Percentiles rank a stretch among this genome's conserved stretches.
Evolutionary conservation across 2,113 vertebrate species (phyloP).

Genomic region (Phaetusa simplex): DNA sequence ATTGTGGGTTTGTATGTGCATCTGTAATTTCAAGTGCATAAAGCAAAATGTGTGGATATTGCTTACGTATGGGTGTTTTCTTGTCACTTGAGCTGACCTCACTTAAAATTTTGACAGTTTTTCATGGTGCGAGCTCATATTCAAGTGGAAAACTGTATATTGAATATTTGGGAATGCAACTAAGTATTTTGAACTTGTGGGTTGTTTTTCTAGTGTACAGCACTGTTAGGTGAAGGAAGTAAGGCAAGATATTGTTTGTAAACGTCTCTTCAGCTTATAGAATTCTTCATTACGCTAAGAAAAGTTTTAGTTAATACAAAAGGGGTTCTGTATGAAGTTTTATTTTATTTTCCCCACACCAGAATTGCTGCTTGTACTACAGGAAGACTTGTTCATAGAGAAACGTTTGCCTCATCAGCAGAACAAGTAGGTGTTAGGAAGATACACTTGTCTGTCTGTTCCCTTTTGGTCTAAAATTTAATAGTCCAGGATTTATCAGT

Average conservation of each 20-base stretch:
- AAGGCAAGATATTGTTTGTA: not conserved
- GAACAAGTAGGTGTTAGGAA: not conserved
- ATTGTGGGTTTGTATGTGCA: not conserved
- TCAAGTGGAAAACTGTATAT: not conserved
- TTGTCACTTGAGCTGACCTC: not conserved
- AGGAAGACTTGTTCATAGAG: not conserved
- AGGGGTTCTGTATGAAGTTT: not conserved
- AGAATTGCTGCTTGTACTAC: not conserved
- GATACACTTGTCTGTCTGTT: not conserved
- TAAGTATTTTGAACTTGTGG: not conserved
- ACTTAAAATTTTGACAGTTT: not conserved
- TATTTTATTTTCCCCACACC: not conserved
- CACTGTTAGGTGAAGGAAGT: not conserved
- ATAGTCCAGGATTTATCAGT: not conserved
- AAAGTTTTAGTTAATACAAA: not conserved
- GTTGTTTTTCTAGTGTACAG: not conserved
- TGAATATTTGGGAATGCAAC: not conserved
- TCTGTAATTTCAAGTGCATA: conserved; percentile 31
- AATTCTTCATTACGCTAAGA: not conserved
- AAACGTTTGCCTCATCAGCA: not conserved
- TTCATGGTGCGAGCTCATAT: not conserved
- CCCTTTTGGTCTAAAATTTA: not conserved
- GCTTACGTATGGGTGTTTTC: not conserved
- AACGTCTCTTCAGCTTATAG: not conserved
- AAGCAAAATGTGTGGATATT: not conserved